Evolutionary conservation across 2,797 vertebrate genomes (phyloP).

Genomic region (Tympanoctomys barrerae): DNA sequence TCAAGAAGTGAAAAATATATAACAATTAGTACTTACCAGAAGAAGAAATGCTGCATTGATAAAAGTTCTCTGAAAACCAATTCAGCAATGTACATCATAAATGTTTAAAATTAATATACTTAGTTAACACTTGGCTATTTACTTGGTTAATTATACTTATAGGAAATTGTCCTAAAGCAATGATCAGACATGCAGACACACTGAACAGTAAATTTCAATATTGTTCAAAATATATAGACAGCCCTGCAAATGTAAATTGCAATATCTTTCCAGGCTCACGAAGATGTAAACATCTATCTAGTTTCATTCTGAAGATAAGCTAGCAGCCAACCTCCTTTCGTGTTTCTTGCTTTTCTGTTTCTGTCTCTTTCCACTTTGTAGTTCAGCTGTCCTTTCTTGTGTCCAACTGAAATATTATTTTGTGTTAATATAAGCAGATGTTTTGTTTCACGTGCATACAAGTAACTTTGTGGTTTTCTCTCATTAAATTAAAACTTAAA

Average conservation of each 20-base stretch:
- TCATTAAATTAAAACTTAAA: constrained; percentile 21
- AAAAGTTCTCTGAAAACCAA: background rate
- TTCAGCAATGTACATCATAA: background rate
- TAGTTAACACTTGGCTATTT: background rate
- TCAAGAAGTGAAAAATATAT: background rate
- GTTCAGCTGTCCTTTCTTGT: background rate
- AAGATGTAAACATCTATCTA: background rate
- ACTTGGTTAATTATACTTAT: constrained; percentile 40
- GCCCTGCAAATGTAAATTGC: background rate
- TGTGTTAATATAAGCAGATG: background rate
- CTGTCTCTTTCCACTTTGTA: background rate
- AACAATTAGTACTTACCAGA: background rate
- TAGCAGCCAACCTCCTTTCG: background rate
- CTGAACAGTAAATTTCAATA: constrained; percentile 3
- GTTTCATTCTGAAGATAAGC: background rate
- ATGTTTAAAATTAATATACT: background rate
- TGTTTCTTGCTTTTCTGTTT: background rate
- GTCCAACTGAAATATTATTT: background rate
- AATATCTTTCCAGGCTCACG: background rate
- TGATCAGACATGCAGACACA: background rate
- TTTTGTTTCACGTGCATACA: background rate
- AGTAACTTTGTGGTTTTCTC: background rate
- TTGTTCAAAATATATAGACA: background rate
- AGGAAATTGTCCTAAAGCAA: constrained; percentile 53
- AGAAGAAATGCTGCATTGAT: background rate